Evolutionary conservation across 2,113 vertebrate genomes (phyloP), one percentile per base, ranked within the genome.

Genomic region (Amazona vittata): DNA sequence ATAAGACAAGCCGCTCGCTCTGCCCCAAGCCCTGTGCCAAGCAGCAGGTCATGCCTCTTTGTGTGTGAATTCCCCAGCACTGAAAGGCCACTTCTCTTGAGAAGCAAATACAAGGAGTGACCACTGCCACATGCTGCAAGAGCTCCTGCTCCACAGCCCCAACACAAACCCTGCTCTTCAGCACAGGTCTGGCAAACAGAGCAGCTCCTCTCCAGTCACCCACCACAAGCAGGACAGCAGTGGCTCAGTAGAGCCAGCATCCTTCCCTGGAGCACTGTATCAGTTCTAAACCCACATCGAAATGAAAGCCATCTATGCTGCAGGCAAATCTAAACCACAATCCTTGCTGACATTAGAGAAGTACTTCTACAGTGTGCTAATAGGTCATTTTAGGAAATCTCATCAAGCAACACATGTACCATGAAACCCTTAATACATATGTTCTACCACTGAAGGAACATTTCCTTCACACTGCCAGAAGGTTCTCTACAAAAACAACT

Each of bases 51-150:
- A 37, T 50, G 11, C 35, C 22, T 16, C 18, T 50, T 24, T 12
- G 9, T 17, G 1, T 17, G n/a, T 57, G 37, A 50, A 69, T 6
- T 7, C 5, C 46, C 46, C 50, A 59, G 47, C 41, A 65, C 28
- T 16, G 25, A 53, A 31, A 22, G 15, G 7, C 29, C 0, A 0
- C 9, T 20, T 24, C 12, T 79, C 37, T 28, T 12, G 14, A 41
- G 28, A 31, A 70, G 31, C 33, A 49, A 15, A 60, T 47, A 77
- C 49, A 49, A 49, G 25, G 41, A 86, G 41, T 15, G 37, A 28
- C 13, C 59, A 31, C 0, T 21, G 46, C 43, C 47, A 69, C 55
- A 18, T 33, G 43, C 26, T 57, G 53, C 4, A 1, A 25, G 26
- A 74, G 28, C 53, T 82, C 59, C 81, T 87, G 47, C 39, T 85